Evolutionary conservation across 2,888 invertebrate genomes (phyloP).

Genomic region (Eustalomyia histrio): DNA sequence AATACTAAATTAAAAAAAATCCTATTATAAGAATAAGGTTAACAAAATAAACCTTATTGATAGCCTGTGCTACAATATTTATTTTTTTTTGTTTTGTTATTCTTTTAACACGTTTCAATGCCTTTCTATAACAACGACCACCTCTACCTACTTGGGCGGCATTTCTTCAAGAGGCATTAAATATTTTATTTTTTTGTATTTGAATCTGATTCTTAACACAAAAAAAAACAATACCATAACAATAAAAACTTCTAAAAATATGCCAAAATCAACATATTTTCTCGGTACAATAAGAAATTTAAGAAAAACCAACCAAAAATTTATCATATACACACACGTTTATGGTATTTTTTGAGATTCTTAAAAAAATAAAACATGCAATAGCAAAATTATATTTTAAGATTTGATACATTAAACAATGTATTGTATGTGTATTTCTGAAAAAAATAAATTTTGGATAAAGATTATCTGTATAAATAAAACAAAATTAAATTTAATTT

Average conservation of each 20-base stretch:
- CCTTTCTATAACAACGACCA: constrained; percentile 64
- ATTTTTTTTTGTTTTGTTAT: constrained; percentile 11
- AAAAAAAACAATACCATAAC: not conserved
- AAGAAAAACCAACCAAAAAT: constrained; percentile 15
- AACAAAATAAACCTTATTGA: too few species aligned
- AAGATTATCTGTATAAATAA: too few species aligned
- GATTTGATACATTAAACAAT: constrained; percentile 28
- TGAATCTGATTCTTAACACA: not conserved
- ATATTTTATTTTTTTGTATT: not conserved
- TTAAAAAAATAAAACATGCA: constrained; percentile 4
- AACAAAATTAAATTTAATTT: not conserved
- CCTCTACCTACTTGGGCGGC: constrained; percentile 64
- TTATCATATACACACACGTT: constrained; percentile 13
- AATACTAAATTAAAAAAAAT: too few species aligned
- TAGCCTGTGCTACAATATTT: constrained; percentile 31
- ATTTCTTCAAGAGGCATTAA: constrained; percentile 19
- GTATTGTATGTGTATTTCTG: not conserved
- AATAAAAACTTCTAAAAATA: constrained; percentile 3
- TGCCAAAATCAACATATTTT: constrained; percentile 14
- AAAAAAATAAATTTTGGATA: too few species aligned
- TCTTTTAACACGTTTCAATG: constrained; percentile 61
- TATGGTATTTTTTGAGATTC: not conserved
- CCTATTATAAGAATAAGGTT: too few species aligned
- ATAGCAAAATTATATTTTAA: constrained; percentile 46
- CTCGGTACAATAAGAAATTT: not conserved